Evolutionary conservation across 2,113 vertebrate genomes (phyloP).

Genomic region (Ploceus nigricollis): DNA sequence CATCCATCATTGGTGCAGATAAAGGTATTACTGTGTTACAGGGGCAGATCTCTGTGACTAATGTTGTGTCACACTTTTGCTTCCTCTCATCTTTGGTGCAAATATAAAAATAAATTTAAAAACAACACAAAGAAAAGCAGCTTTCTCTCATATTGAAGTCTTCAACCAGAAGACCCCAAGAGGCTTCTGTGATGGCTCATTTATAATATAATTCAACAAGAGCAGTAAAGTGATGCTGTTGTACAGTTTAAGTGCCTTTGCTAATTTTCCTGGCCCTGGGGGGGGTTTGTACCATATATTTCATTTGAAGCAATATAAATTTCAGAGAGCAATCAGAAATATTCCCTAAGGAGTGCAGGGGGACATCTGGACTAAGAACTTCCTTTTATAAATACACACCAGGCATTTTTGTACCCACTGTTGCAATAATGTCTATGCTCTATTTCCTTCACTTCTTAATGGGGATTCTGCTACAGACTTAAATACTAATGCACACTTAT

Average conservation of each 20-base stretch:
- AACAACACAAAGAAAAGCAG: neutral
- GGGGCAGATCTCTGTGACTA: neutral
- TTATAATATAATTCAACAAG: constrained; percentile 54
- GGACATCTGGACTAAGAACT: constrained; percentile 44
- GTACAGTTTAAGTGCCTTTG: constrained; percentile 48
- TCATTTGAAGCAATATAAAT: constrained; percentile 46
- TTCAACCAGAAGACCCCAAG: constrained; percentile 46
- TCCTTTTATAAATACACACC: neutral
- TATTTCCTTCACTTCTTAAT: constrained; percentile 27
- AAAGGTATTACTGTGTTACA: neutral
- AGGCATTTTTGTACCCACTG: neutral
- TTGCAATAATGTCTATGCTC: neutral
- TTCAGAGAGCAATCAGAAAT: constrained; percentile 41
- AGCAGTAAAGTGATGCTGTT: constrained; percentile 49
- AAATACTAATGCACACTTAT: neutral
- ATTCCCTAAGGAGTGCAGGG: constrained; percentile 3
- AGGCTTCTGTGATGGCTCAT: constrained; percentile 46
- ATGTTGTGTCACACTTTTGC: neutral
- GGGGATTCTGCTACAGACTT: constrained; percentile 43
- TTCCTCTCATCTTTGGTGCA: neutral
- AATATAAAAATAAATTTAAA: neutral
- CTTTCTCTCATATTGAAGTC: neutral
- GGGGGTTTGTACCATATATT: constrained; percentile 23
- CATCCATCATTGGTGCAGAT: neutral
- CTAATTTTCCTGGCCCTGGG: constrained; percentile 19